These are phyloP conservation scores for Frieseomelitta varia DNA, from an alignment of 1,140 invertebrate species.

Conservation along the genomic window DNA sequence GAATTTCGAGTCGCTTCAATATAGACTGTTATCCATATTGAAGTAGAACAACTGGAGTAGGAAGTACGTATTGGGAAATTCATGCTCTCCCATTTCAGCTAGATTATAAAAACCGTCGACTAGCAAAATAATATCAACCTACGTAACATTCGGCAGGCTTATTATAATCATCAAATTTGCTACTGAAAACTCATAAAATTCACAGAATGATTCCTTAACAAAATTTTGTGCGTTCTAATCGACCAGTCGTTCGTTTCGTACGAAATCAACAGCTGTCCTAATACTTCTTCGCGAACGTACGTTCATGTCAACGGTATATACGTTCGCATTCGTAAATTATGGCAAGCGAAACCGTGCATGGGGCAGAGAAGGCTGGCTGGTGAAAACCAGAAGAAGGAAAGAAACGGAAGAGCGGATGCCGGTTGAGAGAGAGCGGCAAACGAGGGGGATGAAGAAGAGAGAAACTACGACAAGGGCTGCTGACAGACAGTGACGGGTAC, in stretches of 20 bases:
- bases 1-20: conserved; percentile 17
- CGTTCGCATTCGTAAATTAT: conserved; percentile 56
- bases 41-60: conserved; percentile 24
- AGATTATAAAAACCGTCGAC: neutral
- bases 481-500: conserved; percentile 79
- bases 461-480: conserved; percentile 70
- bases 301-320: neutral
- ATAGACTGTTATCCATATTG: conserved; percentile 20
- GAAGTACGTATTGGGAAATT: neutral
- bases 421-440: conserved; percentile 23
- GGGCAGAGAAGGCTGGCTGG: conserved; percentile 1
- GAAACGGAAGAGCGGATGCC: neutral
- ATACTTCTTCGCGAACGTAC: neutral
- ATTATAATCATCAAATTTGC: neutral
- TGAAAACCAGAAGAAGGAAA: neutral
- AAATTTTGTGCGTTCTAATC: neutral
- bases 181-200: neutral
- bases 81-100: neutral
- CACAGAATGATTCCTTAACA: neutral
- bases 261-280: too few species aligned
- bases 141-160: neutral
- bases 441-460: conserved; percentile 67
- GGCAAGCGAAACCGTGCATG: conserved; percentile 16
- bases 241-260: neutral
- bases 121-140: neutral